Evolutionary conservation across 1,140 invertebrate species (phyloP).

Genomic region (Neodiprion virginianus): DNA sequence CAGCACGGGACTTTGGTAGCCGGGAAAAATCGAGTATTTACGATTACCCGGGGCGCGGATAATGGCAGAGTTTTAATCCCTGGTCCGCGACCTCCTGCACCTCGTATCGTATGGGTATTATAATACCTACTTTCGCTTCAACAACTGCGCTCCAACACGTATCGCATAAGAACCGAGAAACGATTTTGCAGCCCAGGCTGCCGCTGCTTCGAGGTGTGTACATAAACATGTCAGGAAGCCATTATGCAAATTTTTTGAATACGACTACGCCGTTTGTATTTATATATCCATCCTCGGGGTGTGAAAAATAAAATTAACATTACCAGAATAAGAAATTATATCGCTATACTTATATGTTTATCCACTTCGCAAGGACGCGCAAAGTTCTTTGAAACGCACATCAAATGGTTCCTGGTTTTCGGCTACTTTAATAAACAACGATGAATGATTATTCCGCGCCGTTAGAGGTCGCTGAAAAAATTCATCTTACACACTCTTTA

Average conservation of each 20-base stretch:
- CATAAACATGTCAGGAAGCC: constrained; percentile 57
- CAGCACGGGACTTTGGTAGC: constrained; percentile 28
- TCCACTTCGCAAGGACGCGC: neutral
- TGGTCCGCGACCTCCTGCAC: constrained; percentile 23
- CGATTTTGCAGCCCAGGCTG: neutral
- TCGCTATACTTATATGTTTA: neutral
- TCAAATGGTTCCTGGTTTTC: no score
- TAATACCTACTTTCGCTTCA: constrained; percentile 7
- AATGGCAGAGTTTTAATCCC: constrained; percentile 55
- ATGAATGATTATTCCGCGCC: no score
- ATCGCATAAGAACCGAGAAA: neutral
- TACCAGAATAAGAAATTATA: constrained; percentile 20
- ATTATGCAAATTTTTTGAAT: constrained; percentile 61
- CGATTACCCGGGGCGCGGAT: constrained; percentile 39
- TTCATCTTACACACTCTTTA: no score
- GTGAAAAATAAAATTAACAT: constrained; percentile 57
- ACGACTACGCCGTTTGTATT: constrained; percentile 49
- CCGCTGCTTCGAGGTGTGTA: constrained; percentile 34
- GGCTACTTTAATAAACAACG: no score
- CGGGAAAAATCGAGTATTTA: constrained; percentile 58
- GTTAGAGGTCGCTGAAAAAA: no score
- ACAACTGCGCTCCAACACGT: neutral
- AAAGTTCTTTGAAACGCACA: no score
- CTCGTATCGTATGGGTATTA: neutral
- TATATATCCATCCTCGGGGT: constrained; percentile 31